Conservation (phyloP, 1,140 invertebrate species). For the Bicyclus anynana region DNA sequence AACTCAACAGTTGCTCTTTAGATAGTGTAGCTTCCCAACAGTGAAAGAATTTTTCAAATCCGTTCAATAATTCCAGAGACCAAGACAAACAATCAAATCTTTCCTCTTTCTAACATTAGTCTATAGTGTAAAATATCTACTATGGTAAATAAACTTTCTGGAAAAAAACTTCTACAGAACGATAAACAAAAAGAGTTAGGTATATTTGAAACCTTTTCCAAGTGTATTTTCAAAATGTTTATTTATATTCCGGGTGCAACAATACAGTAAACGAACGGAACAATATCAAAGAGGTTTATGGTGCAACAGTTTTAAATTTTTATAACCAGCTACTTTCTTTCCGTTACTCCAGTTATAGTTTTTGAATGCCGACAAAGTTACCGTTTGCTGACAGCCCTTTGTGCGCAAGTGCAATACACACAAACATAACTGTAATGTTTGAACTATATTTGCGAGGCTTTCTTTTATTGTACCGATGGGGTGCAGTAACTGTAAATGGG, state of each 20-base stretch:
- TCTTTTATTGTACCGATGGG: conserved; percentile 14
- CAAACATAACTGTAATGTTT: conserved; percentile 6
- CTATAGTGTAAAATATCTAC: no score
- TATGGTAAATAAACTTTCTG: neutral
- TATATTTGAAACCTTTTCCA: conserved; percentile 13
- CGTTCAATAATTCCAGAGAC: no score
- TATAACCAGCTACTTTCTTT: conserved; percentile 69
- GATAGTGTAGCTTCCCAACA: no score
- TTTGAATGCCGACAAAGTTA: conserved; percentile 52
- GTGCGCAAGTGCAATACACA: conserved; percentile 19
- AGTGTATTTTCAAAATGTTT: conserved; percentile 1
- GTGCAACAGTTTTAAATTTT: conserved; percentile 45
- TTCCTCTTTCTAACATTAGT: no score
- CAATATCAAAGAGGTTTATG: conserved; percentile 38
- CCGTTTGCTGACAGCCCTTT: conserved; percentile 31
- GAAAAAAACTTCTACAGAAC: neutral
- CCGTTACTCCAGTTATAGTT: conserved; percentile 52
- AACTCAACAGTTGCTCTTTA: no score
- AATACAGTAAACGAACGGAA: conserved; percentile 38
- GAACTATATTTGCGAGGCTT: conserved; percentile 19
- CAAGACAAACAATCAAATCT: no score
- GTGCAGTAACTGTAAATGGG: conserved; percentile 9
- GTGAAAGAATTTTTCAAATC: no score
- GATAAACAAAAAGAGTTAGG: conserved; percentile 7
- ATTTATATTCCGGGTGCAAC: conserved; percentile 14